These are phyloP conservation scores for Acronicta psi DNA, from an alignment of 2,888 invertebrate species.

Conservation along the genomic window DNA sequence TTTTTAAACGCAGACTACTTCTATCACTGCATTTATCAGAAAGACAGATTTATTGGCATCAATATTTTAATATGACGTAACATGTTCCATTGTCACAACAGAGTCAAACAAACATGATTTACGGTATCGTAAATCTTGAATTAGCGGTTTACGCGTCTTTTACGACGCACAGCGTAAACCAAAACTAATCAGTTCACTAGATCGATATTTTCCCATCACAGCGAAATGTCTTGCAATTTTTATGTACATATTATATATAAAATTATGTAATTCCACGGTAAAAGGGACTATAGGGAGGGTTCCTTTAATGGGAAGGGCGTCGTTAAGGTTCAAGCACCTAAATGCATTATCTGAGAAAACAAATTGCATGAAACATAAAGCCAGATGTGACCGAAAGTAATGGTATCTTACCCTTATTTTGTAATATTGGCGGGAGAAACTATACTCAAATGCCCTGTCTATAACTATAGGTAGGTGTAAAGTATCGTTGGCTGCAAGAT, in stretches of 20 bases:
- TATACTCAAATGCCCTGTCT: too few relatives aligned
- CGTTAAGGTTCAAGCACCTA: conserved; percentile 55
- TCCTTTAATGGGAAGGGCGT: conserved; percentile 58
- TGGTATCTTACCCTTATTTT: conserved; percentile 21
- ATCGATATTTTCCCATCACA: conserved; percentile 67
- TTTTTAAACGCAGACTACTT: too few relatives aligned
- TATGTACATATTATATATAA: conserved; percentile 55
- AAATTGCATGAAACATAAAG: conserved; percentile 44
- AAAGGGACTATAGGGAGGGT: conserved; percentile 52
- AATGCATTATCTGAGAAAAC: conserved; percentile 46
- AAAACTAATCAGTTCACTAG: conserved; percentile 77
- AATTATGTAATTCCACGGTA: conserved; percentile 57
- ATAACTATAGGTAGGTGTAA: too few relatives aligned
- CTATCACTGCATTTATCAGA: background rate
- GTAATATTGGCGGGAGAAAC: background rate
- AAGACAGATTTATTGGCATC: conserved; percentile 15
- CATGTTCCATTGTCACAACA: conserved; percentile 65
- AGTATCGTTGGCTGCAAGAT: background rate
- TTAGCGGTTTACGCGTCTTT: conserved; percentile 75
- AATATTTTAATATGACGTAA: conserved; percentile 28
- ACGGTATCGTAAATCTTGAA: conserved; percentile 80
- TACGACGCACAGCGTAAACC: conserved; percentile 72
- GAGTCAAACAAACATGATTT: conserved; percentile 76
- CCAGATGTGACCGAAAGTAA: conserved; percentile 44
- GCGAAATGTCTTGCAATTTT: conserved; percentile 53